Percentiles rank a stretch among this genome's conserved stretches.
These are phyloP conservation scores for Phycodurus eques DNA, from an alignment of 2,113 vertebrate species.

Conservation along the genomic window DNA sequence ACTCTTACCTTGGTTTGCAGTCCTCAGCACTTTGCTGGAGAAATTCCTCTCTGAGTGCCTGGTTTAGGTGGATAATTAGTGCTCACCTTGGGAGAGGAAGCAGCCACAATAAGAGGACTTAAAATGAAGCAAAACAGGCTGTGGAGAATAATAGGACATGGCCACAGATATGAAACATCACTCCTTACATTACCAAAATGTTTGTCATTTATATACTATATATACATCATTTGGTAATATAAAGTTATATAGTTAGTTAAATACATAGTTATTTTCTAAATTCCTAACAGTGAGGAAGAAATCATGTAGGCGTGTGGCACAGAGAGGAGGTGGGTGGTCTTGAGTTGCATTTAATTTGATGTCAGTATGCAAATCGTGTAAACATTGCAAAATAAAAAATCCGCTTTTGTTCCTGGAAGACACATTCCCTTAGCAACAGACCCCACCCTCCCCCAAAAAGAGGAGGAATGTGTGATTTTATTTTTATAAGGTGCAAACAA, in stretches of 20 bases:
- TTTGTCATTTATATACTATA: not conserved
- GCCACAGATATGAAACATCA: not conserved
- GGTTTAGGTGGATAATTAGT: constrained; percentile 62
- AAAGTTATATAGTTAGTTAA: not conserved
- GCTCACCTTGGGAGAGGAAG: constrained; percentile 49
- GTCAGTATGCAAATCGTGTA: constrained; percentile 42
- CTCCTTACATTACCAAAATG: not conserved
- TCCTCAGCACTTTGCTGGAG: constrained; percentile 61
- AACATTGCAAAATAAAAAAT: constrained; percentile 26
- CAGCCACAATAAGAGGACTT: constrained; percentile 19
- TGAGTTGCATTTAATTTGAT: constrained; percentile 51
- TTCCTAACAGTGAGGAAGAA: constrained; percentile 4
- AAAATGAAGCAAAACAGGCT: constrained; percentile 1
- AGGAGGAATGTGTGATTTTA: constrained; percentile 35
- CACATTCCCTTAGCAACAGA: constrained; percentile 53
- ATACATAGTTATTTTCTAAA: constrained; percentile 21
- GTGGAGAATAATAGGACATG: constrained; percentile 4
- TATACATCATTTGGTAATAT: not conserved
- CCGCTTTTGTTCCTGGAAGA: constrained; percentile 47
- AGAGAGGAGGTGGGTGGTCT: constrained; percentile 19
- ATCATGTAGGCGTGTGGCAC: constrained; percentile 11
- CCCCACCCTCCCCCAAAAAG: not conserved
- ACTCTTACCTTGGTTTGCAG: constrained; percentile 49
- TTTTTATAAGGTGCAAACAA: constrained; percentile 68
- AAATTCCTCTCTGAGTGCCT: constrained; percentile 53